Percentiles rank a stretch among this genome's conserved stretches.
These are phyloP conservation scores for Caranx ignobilis DNA, from an alignment of 2,113 vertebrate genomes.

Conservation along the genomic window DNA sequence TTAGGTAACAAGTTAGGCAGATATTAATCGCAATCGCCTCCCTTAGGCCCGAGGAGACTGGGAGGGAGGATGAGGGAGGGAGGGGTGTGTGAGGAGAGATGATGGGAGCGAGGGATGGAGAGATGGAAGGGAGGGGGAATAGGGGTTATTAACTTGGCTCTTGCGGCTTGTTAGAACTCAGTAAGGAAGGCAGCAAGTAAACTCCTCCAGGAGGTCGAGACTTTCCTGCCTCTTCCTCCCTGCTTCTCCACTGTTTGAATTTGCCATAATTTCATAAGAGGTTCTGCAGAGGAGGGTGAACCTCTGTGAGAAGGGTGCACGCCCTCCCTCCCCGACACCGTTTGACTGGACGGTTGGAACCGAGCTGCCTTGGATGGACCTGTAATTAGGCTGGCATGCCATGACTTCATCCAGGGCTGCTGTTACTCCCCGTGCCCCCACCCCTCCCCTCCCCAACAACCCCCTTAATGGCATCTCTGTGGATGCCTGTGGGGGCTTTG, in stretches of 20 bases:
- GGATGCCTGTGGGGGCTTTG: constrained; percentile 56
- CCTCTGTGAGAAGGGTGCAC: background rate
- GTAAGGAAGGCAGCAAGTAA: constrained; percentile 81
- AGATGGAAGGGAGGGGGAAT: constrained; percentile 43
- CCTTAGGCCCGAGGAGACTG: constrained; percentile 89
- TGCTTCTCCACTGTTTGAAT: constrained; percentile 77
- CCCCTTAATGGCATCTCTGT: constrained; percentile 48
- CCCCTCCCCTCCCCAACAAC: no score
- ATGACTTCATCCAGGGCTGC: constrained; percentile 65
- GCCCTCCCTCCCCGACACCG: background rate
- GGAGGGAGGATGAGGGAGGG: constrained; percentile 87
- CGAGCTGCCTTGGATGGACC: constrained; percentile 41
- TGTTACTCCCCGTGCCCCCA: constrained; percentile 43
- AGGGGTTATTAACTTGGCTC: constrained; percentile 93
- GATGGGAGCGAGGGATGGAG: constrained; percentile 43
- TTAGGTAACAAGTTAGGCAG: constrained; percentile 99
- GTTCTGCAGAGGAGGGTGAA: constrained; percentile 1
- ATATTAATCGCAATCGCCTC: constrained; percentile 98
- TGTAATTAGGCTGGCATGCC: constrained; percentile 59
- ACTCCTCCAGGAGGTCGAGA: constrained; percentile 83
- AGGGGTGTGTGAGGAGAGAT: constrained; percentile 37
- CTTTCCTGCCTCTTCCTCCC: constrained; percentile 74
- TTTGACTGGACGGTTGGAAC: constrained; percentile 56
- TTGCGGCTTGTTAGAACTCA: constrained; percentile 88
- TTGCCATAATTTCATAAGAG: constrained; percentile 25